phyloP scores from a whole-genome alignment of 2,888 invertebrate species.

The Agrotis segetum region DNA sequence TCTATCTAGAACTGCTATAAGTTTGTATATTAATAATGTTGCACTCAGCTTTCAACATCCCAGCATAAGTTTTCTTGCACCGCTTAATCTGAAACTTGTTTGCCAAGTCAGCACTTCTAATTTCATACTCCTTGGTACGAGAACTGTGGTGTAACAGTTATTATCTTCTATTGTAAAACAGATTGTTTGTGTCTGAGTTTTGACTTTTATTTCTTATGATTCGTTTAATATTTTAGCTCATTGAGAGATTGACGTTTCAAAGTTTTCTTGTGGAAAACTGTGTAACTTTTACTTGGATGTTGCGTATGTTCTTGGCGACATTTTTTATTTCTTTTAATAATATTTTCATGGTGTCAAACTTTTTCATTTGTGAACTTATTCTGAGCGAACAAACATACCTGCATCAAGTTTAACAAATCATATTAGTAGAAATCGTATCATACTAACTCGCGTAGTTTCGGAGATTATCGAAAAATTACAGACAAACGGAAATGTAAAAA shows the following conservation, averaged over 20 bases:
- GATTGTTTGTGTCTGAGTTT: conserved; percentile 5
- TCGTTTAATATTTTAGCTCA: neutral
- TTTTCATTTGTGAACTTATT: too few species aligned
- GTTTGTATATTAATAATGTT: conserved; percentile 22
- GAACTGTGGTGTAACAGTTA: conserved; percentile 20
- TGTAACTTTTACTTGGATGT: neutral
- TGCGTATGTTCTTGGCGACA: too few species aligned
- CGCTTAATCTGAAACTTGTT: conserved; percentile 52
- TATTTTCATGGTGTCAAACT: too few species aligned
- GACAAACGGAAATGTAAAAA: too few species aligned
- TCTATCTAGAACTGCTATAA: conserved; percentile 9
- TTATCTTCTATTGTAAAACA: conserved; percentile 12
- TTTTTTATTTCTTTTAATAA: too few species aligned
- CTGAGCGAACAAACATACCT: too few species aligned
- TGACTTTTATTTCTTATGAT: neutral
- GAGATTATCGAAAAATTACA: too few species aligned
- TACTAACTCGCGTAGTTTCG: too few species aligned
- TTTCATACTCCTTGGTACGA: conserved; percentile 14
- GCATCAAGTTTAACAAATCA: too few species aligned
- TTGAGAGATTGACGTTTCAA: neutral
- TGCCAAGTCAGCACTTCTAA: conserved; percentile 49
- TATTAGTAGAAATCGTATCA: too few species aligned
- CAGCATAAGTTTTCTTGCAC: conserved; percentile 46
- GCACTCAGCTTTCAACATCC: conserved; percentile 33
- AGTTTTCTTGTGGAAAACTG: neutral